Conservation (phyloP, 1,140 invertebrate species). For the Rhagoletis pomonella region DNA sequence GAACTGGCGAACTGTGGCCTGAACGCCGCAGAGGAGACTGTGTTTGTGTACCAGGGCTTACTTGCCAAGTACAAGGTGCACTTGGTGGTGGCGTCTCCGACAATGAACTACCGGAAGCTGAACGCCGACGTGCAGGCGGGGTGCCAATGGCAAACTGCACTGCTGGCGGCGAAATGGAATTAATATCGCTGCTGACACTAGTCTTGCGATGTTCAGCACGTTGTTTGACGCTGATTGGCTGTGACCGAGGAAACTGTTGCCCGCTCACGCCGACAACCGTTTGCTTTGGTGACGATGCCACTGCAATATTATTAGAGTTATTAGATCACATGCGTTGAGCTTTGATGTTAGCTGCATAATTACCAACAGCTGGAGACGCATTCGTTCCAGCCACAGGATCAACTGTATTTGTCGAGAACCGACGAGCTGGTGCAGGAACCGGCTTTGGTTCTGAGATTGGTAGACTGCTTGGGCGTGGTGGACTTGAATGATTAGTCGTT, state of each 20-base stretch:
- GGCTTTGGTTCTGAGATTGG: constrained; percentile 86
- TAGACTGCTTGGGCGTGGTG: constrained; percentile 81
- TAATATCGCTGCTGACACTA: constrained; percentile 83
- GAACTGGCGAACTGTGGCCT: constrained; percentile 83
- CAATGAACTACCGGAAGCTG: constrained; percentile 79
- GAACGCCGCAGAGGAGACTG: constrained; percentile 84
- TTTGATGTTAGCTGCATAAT: constrained; percentile 12
- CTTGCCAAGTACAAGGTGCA: constrained; percentile 86
- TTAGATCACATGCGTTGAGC: constrained; percentile 55
- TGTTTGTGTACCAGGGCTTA: constrained; percentile 77
- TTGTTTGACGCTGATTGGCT: constrained; percentile 86
- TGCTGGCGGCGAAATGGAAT: constrained; percentile 91
- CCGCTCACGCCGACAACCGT: constrained; percentile 58
- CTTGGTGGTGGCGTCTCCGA: constrained; percentile 82
- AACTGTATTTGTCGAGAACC: constrained; percentile 64
- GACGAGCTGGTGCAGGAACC: constrained; percentile 82
- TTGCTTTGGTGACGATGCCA: constrained; percentile 53
- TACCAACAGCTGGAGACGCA: constrained; percentile 61
- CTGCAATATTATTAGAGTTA: constrained; percentile 59
- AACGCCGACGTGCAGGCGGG: constrained; percentile 82
- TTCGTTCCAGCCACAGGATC: neutral
- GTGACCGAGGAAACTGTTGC: constrained; percentile 83
- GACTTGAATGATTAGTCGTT: constrained; percentile 75
- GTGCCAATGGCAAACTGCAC: constrained; percentile 94
- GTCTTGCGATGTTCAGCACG: constrained; percentile 80